Evolutionary conservation across 1,140 invertebrate species (phyloP), one percentile per base, ranked within the genome.

Genomic region (Cephus cinctus): DNA sequence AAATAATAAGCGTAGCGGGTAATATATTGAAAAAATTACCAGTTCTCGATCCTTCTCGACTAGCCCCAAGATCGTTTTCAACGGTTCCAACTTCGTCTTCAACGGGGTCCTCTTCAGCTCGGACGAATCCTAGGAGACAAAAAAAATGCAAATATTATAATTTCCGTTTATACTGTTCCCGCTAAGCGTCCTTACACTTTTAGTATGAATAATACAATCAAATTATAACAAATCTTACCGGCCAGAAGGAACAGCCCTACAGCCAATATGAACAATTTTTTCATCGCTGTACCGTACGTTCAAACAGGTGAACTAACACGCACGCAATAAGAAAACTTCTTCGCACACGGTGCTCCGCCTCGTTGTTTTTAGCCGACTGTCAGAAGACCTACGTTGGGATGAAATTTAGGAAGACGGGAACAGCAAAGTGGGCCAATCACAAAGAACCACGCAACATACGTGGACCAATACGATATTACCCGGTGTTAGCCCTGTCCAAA

Each of bases 1-100:
- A n/a, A n/a, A n/a, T n/a, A n/a, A n/a, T n/a, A n/a, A n/a, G n/a
- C n/a, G n/a, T n/a, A n/a, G n/a, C n/a, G n/a, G n/a, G n/a, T n/a
- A n/a, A n/a, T n/a, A n/a, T n/a, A n/a, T n/a, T n/a, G 27, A 38
- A 20, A 36, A 39, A 45, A 47, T 68, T 76, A 91, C 89, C 89
- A 78, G 92, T 94, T 76, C 87, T 81, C 9, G 89, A 92, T 46
- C 80, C 91, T 72, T 94, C 90, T 57, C 85, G 80, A 48, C 85
- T 89, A 20, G 86, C 82, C 3, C 90, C 90, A 34, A 94, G 70
- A 74, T 94, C 86, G 27, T 80, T 61, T 31, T 92, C 88, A 16
- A 93, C 83, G 8, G 71, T 78, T 42, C 68, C 76, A 43, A 78
- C 73, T 51, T 78, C 76, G 45, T 75, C 69, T 4, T 71, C 69